phyloP scores from a whole-genome alignment of 2,888 invertebrate species.

The Apeira syringaria region DNA sequence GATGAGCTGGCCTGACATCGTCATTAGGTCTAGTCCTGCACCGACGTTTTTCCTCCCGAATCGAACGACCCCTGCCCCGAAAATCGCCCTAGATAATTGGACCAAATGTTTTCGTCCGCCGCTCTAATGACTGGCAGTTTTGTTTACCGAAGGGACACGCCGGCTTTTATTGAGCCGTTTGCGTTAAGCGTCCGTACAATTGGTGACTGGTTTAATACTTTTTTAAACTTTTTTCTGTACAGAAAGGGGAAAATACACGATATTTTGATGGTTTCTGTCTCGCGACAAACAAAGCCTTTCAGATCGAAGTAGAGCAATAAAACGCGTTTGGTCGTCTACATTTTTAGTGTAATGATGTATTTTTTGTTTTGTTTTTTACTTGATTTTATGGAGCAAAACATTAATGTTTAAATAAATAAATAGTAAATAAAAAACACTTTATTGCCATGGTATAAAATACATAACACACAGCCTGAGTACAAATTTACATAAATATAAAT shows the following conservation, averaged over 20 bases:
- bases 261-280: conserved; percentile 24
- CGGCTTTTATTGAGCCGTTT: conserved; percentile 74
- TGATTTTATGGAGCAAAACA: no score
- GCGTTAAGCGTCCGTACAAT: conserved; percentile 57
- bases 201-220: conserved; percentile 52
- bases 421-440: no score
- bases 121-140: conserved; percentile 78
- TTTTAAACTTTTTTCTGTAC: conserved; percentile 39
- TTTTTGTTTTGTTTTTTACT: background rate
- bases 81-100: conserved; percentile 67
- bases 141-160: conserved; percentile 73
- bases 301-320: conserved; percentile 25
- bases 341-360: conserved; percentile 14
- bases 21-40: conserved; percentile 69
- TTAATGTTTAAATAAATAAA: no score
- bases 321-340: conserved; percentile 16
- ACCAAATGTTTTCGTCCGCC: conserved; percentile 73
- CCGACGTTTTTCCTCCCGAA: conserved; percentile 59
- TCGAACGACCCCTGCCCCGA: conserved; percentile 26
- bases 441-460: no score
- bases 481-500: no score
- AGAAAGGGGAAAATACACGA: conserved; percentile 12
- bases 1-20: conserved; percentile 73
- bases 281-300: conserved; percentile 21
- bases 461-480: no score